phyloP scores from a whole-genome alignment of 2,888 invertebrate species.

The Automeris io region DNA sequence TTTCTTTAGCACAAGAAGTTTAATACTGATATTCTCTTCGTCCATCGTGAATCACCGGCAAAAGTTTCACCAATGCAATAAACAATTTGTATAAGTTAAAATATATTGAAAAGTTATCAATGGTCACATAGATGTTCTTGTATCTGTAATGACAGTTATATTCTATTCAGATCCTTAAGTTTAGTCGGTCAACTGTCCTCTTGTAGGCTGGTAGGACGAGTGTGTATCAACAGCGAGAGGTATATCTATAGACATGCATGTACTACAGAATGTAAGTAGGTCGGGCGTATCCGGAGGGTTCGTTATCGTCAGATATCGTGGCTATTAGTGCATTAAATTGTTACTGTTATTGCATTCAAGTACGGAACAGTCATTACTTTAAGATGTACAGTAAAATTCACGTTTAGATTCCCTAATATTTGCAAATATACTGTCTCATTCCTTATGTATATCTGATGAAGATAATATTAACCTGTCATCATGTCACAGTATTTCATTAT shows the following conservation, averaged over 20 bases:
- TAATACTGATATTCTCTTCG: too few relatives aligned
- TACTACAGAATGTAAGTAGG: slow-evolving; percentile 42
- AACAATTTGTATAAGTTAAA: too few relatives aligned
- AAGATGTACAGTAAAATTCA: not conserved
- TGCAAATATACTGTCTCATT: not conserved
- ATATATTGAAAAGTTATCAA: too few relatives aligned
- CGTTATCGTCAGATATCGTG: slow-evolving; percentile 40
- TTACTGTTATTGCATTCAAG: slow-evolving; percentile 22
- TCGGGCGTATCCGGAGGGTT: slow-evolving; percentile 61
- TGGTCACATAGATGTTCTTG: too few relatives aligned
- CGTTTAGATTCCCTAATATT: too few relatives aligned
- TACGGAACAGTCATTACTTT: not conserved
- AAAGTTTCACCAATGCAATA: too few relatives aligned
- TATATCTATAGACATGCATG: not conserved
- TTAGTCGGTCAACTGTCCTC: slow-evolving; percentile 36
- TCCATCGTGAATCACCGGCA: too few relatives aligned
- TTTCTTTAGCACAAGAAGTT: too few relatives aligned
- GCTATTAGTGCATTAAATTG: slow-evolving; percentile 46
- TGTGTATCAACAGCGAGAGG: slow-evolving; percentile 21
- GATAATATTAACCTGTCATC: too few relatives aligned
- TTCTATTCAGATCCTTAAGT: slow-evolving; percentile 10
- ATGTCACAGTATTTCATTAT: too few relatives aligned
- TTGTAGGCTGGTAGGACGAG: slow-evolving; percentile 28
- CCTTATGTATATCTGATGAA: too few relatives aligned
- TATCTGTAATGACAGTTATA: too few relatives aligned